Evolutionary conservation across 2,888 invertebrate species (phyloP).

Genomic region (Allygus modestus): DNA sequence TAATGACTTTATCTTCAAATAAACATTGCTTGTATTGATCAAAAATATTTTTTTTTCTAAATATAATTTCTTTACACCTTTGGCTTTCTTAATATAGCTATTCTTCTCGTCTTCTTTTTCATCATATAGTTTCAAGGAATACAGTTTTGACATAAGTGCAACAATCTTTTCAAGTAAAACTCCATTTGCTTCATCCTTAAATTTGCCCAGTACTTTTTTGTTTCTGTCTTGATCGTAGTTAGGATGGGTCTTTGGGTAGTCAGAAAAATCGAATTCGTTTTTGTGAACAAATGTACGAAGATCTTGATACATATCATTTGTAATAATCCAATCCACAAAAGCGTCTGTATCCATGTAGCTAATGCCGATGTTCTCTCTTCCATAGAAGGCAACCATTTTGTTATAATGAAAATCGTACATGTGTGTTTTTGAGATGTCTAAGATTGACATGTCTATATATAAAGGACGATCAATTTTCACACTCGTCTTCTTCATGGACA

Average conservation of each 20-base stretch:
- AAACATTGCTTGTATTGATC: conserved; percentile 34
- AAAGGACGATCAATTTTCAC: conserved; percentile 51
- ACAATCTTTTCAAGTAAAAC: conserved; percentile 37
- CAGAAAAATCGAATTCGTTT: conserved; percentile 57
- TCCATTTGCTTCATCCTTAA: conserved; percentile 63
- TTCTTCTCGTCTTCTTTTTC: neutral
- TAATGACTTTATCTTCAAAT: neutral
- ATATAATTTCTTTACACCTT: conserved; percentile 35
- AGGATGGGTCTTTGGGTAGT: conserved; percentile 50
- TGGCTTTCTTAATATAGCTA: neutral
- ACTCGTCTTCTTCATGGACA: conserved; percentile 57
- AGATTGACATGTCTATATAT: conserved; percentile 54
- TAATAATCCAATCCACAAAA: conserved; percentile 58
- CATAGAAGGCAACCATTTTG: conserved; percentile 53
- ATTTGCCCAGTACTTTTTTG: conserved; percentile 63
- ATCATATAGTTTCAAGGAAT: neutral
- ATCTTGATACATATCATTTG: conserved; percentile 60
- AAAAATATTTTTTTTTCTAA: conserved; percentile 31
- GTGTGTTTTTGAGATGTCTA: conserved; percentile 61
- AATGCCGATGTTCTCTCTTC: conserved; percentile 34
- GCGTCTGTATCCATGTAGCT: conserved; percentile 51
- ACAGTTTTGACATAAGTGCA: conserved; percentile 37
- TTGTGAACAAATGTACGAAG: conserved; percentile 32
- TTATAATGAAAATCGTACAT: conserved; percentile 63
- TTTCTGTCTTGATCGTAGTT: conserved; percentile 36